Conservation (phyloP, 2,888 invertebrate genomes). For the Netelia virgata region DNA sequence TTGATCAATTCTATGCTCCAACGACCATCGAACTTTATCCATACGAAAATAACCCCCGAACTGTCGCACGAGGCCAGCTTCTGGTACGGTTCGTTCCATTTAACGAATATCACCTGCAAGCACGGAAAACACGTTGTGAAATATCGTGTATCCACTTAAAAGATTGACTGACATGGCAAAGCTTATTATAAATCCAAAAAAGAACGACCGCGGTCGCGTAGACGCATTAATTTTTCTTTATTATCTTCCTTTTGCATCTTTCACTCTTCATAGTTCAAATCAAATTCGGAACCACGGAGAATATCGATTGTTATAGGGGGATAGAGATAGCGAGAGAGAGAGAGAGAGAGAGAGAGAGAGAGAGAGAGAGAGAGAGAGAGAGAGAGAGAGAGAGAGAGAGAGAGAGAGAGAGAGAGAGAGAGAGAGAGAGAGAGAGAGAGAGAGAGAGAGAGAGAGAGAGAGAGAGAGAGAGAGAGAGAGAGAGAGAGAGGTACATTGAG, state of each 20-base stretch:
- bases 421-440: too few species aligned
- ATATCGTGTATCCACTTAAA: background rate
- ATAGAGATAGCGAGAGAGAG: too few species aligned
- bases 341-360: too few species aligned
- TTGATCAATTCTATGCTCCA: conserved; percentile 99
- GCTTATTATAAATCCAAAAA: background rate
- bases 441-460: too few species aligned
- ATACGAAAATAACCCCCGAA: conserved; percentile 99
- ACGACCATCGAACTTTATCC: conserved; percentile 99
- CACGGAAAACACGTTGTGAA: background rate
- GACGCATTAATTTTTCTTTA: background rate
- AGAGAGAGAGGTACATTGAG: too few species aligned
- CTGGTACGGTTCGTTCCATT: conserved; percentile 99
- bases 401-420: too few species aligned
- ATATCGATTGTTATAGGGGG: background rate
- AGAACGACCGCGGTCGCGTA: background rate
- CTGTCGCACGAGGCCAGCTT: conserved; percentile 99
- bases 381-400: too few species aligned
- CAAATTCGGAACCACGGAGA: background rate
- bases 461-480: too few species aligned
- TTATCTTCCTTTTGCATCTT: background rate
- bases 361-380: background rate
- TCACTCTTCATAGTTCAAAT: background rate
- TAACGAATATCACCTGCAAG: conserved; percentile 94
- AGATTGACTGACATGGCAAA: background rate